Evolutionary conservation across 2,113 vertebrate species (phyloP), one percentile per base, ranked within the genome.

Genomic region (Bostrychus sinensis): DNA sequence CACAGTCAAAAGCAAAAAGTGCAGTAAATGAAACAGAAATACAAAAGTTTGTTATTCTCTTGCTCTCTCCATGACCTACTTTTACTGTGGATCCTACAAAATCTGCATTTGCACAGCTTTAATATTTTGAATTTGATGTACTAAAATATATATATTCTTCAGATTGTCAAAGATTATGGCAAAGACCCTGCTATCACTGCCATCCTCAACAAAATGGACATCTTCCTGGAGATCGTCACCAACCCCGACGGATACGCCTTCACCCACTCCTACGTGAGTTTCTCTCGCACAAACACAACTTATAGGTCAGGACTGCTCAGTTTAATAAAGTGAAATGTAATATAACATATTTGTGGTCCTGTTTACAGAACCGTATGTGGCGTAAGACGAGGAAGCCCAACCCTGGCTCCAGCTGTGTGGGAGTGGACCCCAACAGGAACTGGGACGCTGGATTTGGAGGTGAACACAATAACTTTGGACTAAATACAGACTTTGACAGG

Each of bases 351-450:
- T 12, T 30, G 8, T 11, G 17, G 17, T 42, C 2, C 45, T 68
- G 12, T 28, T 54, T 72, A 62, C 65, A 98, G 96, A 92, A 96
- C 81, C 94, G 94, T 10, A 80, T 96, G 92, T 98, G 96, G 95
- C 90, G 94, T 62, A 98, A 98, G 84, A 98, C 95, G 17, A 93
- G 94, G 75, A 95, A 94, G 56, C 71, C 77, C 72, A 92, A 91
- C 20, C 20, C 84, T 0, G 91, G 93, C 7, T 89, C 86, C 1
- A 42, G 0, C 38, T 96, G 95, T 16, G 11, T 90, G 0, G 96
- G 96, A 0, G 94, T 96, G 11, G 96, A 98, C 57, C 94, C 95
- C 75, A 98, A 98, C 90, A 83, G 96, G 36, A 98, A 96, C 62
- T 96, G 94, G 94, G 92, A 92, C 0, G 89, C 91, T 0, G 95